A percentile compares a stretch with the other conserved stretches of the same genome.
These are phyloP conservation scores for Carassius carassius DNA, from an alignment of 2,113 vertebrate genomes.

Conservation along the genomic window DNA sequence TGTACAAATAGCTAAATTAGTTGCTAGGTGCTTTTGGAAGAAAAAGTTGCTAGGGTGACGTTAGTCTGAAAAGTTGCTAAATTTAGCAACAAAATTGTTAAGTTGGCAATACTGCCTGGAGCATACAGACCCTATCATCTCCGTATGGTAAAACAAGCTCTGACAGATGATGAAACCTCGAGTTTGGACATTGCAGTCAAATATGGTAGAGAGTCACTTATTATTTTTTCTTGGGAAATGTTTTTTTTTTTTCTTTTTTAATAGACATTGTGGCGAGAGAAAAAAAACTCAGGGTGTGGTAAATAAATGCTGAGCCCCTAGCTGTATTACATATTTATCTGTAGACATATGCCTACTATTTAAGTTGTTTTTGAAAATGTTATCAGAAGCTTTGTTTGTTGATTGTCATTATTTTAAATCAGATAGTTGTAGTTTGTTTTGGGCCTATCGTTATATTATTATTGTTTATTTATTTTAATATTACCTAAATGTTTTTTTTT, in stretches of 20 bases:
- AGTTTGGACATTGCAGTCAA: constrained; percentile 17
- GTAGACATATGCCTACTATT: background rate
- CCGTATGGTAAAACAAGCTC: too few species aligned
- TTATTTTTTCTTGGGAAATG: constrained; percentile 32
- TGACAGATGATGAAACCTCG: constrained; percentile 12
- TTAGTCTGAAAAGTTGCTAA: too few species aligned
- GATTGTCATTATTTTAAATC: background rate
- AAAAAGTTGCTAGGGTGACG: too few species aligned
- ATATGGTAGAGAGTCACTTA: constrained; percentile 37
- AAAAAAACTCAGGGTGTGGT: background rate
- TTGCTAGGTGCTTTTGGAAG: too few species aligned
- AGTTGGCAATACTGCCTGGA: too few species aligned
- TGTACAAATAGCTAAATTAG: too few species aligned
- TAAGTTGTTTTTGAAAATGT: background rate
- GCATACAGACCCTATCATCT: too few species aligned
- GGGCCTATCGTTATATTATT: background rate
- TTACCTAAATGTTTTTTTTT: too few species aligned
- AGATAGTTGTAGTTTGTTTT: background rate
- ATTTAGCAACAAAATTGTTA: too few species aligned
- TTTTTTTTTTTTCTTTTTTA: background rate
- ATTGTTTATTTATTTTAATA: too few species aligned
- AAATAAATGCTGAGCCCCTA: background rate
- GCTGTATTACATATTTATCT: background rate
- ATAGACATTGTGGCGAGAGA: background rate
- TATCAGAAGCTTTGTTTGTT: background rate